Base-by-base conservation (phyloP, 2,113 vertebrate species). In the Abramis brama region DNA sequence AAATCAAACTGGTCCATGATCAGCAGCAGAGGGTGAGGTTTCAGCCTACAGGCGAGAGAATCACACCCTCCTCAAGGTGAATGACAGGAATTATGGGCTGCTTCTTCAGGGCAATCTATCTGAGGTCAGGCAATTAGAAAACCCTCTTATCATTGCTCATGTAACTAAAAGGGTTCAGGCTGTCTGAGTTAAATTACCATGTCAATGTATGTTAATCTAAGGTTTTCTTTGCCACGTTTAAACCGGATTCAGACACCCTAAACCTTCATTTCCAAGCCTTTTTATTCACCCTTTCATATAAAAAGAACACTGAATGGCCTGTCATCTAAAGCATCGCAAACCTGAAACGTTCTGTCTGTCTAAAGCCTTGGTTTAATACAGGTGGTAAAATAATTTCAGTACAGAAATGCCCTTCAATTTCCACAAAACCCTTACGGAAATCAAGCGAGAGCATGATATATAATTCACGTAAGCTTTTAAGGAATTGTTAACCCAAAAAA, bases 121-220 rank as follows among this genome's bases (percentile, higher is more conserved):
- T 75, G 80, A 75, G 88, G 66, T 86, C 82, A 80, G n/a, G 84
- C 86, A 90, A 88, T 90, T 87, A 87, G 57, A 87, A 85, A 85
- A 70, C 62, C 77, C 86, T 30, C 84, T 87, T 88, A 91, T 90
- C 87, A 78, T 55, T 50, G 47, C 79, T 73, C 85, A 83, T 75
- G 52, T 81, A 83, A 85, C 81, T 71, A 70, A 66, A 73, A 23
- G 17, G 84, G 70, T 75, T 73, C 47, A 86, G 55, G 11, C 82
- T 68, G 82, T 39, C 82, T 25, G 62, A 73, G 59, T 86, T 74
- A 83, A 87, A 89, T 89, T 86, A 87, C 75, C 81, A 78, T 87
- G 85, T 88, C 86, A 91, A 91, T 90, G 74, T 85, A 89, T 89
- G 87, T 81, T 89, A 89, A 90, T 90, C 89, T 87, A 62, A 79